A percentile compares a stretch with the other conserved stretches of the same genome.
phyloP scores from a whole-genome alignment of 2,797 vertebrate species.

The Champsocephalus gunnari region DNA sequence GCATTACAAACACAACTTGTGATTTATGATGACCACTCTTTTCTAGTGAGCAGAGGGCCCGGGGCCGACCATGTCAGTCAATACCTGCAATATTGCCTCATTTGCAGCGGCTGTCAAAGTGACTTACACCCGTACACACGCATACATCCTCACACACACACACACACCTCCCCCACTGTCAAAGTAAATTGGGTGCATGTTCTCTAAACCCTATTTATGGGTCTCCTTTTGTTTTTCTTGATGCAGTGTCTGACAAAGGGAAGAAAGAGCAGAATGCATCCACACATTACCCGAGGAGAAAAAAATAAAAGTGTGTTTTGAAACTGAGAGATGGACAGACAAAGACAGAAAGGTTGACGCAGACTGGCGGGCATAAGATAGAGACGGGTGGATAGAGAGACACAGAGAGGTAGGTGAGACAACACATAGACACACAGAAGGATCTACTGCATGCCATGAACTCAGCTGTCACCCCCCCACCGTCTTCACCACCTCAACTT shows the following conservation, averaged over 20 bases:
- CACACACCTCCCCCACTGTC: constrained; percentile 60
- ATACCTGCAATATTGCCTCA: constrained; percentile 79
- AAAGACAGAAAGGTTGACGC: constrained; percentile 60
- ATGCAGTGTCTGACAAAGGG: constrained; percentile 68
- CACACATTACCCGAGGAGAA: constrained; percentile 45
- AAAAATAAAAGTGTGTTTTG: constrained; percentile 20
- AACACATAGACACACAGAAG: constrained; percentile 57
- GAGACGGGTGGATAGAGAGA: constrained; percentile 49
- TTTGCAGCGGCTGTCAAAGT: constrained; percentile 79
- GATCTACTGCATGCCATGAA: constrained; percentile 69
- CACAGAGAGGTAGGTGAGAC: constrained; percentile 45
- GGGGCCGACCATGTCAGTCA: constrained; percentile 67
- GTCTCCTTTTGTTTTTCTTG: constrained; percentile 76
- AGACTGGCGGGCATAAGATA: constrained; percentile 65
- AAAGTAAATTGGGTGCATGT: constrained; percentile 82
- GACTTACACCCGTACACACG: constrained; percentile 56
- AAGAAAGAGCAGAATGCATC: constrained; percentile 71
- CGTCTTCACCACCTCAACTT: constrained; percentile 41
- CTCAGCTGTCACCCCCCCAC: constrained; percentile 53
- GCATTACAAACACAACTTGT: constrained; percentile 40
- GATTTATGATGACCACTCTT: constrained; percentile 64
- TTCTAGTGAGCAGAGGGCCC: constrained; percentile 44
- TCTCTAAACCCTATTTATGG: constrained; percentile 80
- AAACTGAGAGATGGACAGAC: constrained; percentile 42
- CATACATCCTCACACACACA: constrained; percentile 18